Evolutionary conservation across 2,888 invertebrate species (phyloP).

Genomic region (Spilarctia lutea): DNA sequence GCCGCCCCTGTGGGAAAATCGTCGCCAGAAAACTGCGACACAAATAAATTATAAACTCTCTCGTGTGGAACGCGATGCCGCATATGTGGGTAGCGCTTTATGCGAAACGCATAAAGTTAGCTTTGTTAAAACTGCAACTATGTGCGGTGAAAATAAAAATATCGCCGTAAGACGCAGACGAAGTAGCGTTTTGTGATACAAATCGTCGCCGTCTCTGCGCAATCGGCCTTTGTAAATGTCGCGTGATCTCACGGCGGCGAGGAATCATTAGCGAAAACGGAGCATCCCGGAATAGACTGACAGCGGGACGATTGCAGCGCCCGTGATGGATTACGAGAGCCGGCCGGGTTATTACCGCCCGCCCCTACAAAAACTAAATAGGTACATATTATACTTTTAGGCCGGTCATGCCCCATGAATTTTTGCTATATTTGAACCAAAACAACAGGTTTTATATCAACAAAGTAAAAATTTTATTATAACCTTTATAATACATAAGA

Average conservation of each 20-base stretch:
- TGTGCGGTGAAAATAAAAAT: constrained; percentile 48
- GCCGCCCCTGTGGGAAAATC: constrained; percentile 86
- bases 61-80: constrained; percentile 77
- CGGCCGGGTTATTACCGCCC: constrained; percentile 73
- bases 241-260: constrained; percentile 68
- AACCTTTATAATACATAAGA: constrained; percentile 50
- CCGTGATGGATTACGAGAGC: constrained; percentile 81
- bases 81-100: constrained; percentile 59
- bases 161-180: constrained; percentile 43
- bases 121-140: constrained; percentile 70
- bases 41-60: constrained; percentile 86
- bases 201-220: constrained; percentile 63
- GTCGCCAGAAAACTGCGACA: constrained; percentile 85
- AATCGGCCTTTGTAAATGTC: constrained; percentile 76
- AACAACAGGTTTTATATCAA: constrained; percentile 48
- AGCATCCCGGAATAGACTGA: constrained; percentile 84
- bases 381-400: constrained; percentile 27
- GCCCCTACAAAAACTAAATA: constrained; percentile 53
- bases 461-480: constrained; percentile 48
- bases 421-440: constrained; percentile 47
- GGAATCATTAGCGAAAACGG: constrained; percentile 84
- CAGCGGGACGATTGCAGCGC: constrained; percentile 83
- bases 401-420: constrained; percentile 46
- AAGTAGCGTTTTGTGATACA: constrained; percentile 65
- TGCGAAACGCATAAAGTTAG: constrained; percentile 67